Evolutionary conservation across 92 coral and sea anemone genomes (phyloP).

Genomic region (Epizoanthus rinbou): DNA sequence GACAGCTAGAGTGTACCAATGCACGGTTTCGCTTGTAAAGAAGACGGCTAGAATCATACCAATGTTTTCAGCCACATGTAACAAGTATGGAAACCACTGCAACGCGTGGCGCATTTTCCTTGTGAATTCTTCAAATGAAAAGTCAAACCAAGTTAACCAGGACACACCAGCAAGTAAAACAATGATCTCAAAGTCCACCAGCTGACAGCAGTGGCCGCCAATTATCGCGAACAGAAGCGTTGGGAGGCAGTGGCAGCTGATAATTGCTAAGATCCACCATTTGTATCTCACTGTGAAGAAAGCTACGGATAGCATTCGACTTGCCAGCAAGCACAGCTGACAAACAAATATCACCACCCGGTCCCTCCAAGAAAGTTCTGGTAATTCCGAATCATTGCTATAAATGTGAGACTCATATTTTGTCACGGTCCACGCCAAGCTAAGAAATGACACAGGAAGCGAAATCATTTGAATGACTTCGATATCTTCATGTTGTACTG

Average conservation of each 20-base stretch:
- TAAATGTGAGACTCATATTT: slow-evolving; percentile 37
- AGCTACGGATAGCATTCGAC: slow-evolving; percentile 54
- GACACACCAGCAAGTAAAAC: slow-evolving; percentile 42
- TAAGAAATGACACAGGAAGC: slow-evolving; percentile 46
- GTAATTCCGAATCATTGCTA: slow-evolving; percentile 11
- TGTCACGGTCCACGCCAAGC: slow-evolving; percentile 53
- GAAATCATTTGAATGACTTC: slow-evolving; percentile 50
- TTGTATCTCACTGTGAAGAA: slow-evolving; percentile 54
- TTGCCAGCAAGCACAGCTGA: slow-evolving; percentile 44
- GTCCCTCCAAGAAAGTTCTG: slow-evolving; percentile 10
- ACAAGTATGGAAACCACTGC: slow-evolving; percentile 37
- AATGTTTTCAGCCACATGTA: slow-evolving; percentile 40
- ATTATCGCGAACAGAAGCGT: not conserved
- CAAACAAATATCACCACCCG: slow-evolving; percentile 26
- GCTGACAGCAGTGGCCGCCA: slow-evolving; percentile 8
- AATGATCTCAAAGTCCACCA: slow-evolving; percentile 29
- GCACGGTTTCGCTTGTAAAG: slow-evolving; percentile 20
- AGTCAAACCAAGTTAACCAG: slow-evolving; percentile 50
- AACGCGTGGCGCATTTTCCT: slow-evolving; percentile 31
- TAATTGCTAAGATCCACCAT: slow-evolving; percentile 57
- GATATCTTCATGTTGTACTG: slow-evolving; percentile 35
- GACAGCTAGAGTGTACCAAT: slow-evolving; percentile 45
- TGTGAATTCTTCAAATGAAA: slow-evolving; percentile 42
- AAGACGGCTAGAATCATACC: slow-evolving; percentile 48
- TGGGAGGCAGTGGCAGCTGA: slow-evolving; percentile 32